A percentile compares a stretch with the other conserved stretches of the same genome.
Conservation (phyloP, 2,113 vertebrate genomes). For the Holacanthus passer region DNA sequence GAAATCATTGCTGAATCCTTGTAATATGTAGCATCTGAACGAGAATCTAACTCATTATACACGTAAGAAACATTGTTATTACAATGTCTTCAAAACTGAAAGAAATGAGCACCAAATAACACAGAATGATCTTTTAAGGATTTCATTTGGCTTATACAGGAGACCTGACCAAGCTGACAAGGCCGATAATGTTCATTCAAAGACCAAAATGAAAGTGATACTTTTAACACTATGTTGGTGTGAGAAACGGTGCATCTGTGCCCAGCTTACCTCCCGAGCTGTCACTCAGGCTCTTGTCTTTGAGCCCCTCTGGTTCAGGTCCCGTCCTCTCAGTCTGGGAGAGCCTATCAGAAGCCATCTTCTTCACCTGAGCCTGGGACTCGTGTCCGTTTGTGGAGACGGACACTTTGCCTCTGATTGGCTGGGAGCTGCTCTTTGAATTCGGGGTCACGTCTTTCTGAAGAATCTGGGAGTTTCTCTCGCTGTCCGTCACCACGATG, state of each 20-base stretch:
- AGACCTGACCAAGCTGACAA: too few relatives aligned
- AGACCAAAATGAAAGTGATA: too few relatives aligned
- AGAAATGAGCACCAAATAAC: too few relatives aligned
- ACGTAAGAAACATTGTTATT: too few relatives aligned
- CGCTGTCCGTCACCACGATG: slow-evolving; percentile 74
- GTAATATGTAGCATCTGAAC: background rate
- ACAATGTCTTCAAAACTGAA: background rate
- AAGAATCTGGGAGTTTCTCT: slow-evolving; percentile 59
- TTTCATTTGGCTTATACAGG: too few relatives aligned
- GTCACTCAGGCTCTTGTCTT: slow-evolving; percentile 86
- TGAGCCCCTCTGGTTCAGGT: slow-evolving; percentile 52
- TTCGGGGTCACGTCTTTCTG: slow-evolving; percentile 20
- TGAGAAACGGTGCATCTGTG: background rate
- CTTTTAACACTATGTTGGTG: background rate
- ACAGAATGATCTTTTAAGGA: too few relatives aligned
- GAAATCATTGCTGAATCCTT: background rate
- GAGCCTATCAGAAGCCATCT: slow-evolving; percentile 24
- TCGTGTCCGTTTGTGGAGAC: slow-evolving; percentile 66
- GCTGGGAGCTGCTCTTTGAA: slow-evolving; percentile 55
- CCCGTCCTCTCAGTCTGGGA: slow-evolving; percentile 51
- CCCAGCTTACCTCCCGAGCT: slow-evolving; percentile 89
- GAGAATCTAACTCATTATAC: background rate
- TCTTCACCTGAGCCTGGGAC: slow-evolving; percentile 25
- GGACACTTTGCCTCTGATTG: slow-evolving; percentile 43
- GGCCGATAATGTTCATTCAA: too few relatives aligned